Conservation (phyloP, 2,113 vertebrate genomes). For the zebrafish (Danio rerio) region DNA sequence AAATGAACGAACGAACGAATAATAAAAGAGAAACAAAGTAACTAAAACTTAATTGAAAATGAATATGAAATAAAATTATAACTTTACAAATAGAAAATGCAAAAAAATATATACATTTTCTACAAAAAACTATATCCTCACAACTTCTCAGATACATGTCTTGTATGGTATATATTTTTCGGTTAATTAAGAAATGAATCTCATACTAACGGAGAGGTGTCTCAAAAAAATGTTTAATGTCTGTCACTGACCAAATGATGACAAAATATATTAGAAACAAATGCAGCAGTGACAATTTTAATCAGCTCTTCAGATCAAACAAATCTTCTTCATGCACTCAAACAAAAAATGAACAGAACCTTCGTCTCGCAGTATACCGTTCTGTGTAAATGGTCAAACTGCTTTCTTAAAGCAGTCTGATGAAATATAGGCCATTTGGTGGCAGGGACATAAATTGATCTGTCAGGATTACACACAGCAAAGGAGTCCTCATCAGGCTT, state of each 20-base stretch:
- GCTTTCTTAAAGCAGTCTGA: conserved; percentile 11
- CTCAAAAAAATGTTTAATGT: neutral
- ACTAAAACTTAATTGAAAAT: neutral
- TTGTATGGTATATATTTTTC: too few relatives aligned
- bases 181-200: neutral
- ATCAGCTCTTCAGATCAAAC: conserved; percentile 20
- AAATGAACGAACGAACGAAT: neutral
- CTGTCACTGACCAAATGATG: neutral
- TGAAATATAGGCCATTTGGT: conserved; percentile 53
- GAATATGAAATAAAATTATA: too few relatives aligned
- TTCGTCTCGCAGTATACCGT: neutral
- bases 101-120: too few relatives aligned
- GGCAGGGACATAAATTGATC: conserved; percentile 37
- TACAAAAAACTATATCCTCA: too few relatives aligned
- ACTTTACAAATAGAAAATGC: neutral
- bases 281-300: neutral
- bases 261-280: neutral
- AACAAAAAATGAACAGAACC: neutral
- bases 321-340: neutral
- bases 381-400: neutral
- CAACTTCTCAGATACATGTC: too few relatives aligned
- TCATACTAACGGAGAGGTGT: neutral
- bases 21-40: neutral
- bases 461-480: conserved; percentile 31
- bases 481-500: conserved; percentile 28